A percentile compares a stretch with the other conserved stretches of the same genome.
phyloP scores from a whole-genome alignment of 2,113 vertebrate genomes.

The Semnornis frantzii region DNA sequence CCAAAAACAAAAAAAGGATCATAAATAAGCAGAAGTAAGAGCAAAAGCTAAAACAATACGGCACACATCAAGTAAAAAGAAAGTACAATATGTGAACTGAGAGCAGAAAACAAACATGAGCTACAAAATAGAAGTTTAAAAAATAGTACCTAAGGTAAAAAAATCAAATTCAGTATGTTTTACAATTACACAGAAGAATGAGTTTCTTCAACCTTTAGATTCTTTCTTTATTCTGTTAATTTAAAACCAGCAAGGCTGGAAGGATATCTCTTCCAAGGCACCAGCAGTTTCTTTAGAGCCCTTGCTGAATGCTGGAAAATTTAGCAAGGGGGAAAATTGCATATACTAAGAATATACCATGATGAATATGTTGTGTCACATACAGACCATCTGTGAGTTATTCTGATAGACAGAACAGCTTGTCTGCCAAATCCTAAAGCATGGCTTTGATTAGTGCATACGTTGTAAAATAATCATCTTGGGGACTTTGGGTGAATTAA shows the following conservation, averaged over 20 bases:
- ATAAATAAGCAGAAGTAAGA: slow-evolving; percentile 75
- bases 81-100: slow-evolving; percentile 41
- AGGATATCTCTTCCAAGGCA: slow-evolving; percentile 53
- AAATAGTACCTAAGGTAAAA: slow-evolving; percentile 56
- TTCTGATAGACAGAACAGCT: slow-evolving; percentile 74
- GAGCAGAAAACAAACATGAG: slow-evolving; percentile 44
- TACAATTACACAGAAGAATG: slow-evolving; percentile 54
- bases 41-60: slow-evolving; percentile 44
- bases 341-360: slow-evolving; percentile 70
- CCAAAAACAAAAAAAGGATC: slow-evolving; percentile 41
- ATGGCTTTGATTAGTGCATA: slow-evolving; percentile 55
- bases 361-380: slow-evolving; percentile 77
- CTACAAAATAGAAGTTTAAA: slow-evolving; percentile 56
- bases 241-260: slow-evolving; percentile 34
- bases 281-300: slow-evolving; percentile 42
- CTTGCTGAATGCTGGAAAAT: slow-evolving; percentile 51
- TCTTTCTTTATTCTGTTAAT: slow-evolving; percentile 48
- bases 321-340: slow-evolving; percentile 65
- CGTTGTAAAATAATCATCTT: slow-evolving; percentile 42
- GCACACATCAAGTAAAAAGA: slow-evolving; percentile 37
- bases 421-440: slow-evolving; percentile 68
- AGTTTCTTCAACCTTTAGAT: slow-evolving; percentile 55
- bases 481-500: slow-evolving; percentile 34
- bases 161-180: slow-evolving; percentile 50
- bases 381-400: slow-evolving; percentile 75